Evolutionary conservation across 2,113 vertebrate species (phyloP), one percentile per base, ranked within the genome.

Genomic region (Lamprotornis superbus): DNA sequence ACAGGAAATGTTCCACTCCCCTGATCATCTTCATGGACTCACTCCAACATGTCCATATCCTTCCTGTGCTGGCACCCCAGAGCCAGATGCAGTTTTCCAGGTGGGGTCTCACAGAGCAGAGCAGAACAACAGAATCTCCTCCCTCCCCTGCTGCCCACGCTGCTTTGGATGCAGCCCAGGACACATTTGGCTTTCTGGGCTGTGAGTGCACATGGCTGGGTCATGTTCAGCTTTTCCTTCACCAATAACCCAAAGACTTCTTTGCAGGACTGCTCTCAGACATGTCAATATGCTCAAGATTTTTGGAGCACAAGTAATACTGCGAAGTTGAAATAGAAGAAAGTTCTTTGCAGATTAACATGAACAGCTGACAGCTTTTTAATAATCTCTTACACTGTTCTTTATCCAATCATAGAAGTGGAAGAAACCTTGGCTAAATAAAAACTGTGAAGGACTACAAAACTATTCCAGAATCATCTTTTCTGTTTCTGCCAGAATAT

Each of bases 151-250:
- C 61, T n/a, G 44, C 8, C 12, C 44, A 23, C 1, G 0, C 17
- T 47, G 11, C 40, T 78, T 5, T 19, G 44, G 52, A 47, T 15
- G 11, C n/a, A 71, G 44, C 22, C n/a, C 64, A 53, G 57, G 9
- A 40, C 0, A 1, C 0, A 0, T 3, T 6, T n/a, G 55, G 22
- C 21, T n/a, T 28, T 20, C 25, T 52, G 37, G 1, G 67, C 73
- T n/a, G 22, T 0, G 1, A 56, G 22, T 0, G 1, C 13, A 3
- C 16, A 19, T 3, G 9, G 37, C 27, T 25, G 4, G 31, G 2
- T 55, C 25, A 21, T 6, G 7, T 4, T 7, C 35, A 76, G 16
- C 10, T 35, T 60, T 24, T 65, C 24, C 25, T 28, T 14, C 35
- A 76, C 21, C 52, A 65, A 6, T 21, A 70, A 56, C 11, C 24